These are phyloP conservation scores for Pandemis heparana DNA, from an alignment of 2,888 invertebrate species.

Conservation along the genomic window DNA sequence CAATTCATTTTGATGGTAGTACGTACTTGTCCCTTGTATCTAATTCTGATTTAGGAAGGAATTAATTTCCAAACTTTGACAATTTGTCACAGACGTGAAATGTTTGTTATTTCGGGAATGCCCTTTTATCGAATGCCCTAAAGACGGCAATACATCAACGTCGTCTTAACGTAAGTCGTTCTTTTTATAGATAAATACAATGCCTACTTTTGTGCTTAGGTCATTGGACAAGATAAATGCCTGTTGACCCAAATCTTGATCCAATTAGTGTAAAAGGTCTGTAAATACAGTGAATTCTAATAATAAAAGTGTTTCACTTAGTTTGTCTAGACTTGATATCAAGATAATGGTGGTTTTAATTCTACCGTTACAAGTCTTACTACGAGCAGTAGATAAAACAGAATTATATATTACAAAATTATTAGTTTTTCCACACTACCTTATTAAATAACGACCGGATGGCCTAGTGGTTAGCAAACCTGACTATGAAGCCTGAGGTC, in stretches of 20 bases:
- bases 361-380: neutral
- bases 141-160: conserved; percentile 67
- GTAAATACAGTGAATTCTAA: conserved; percentile 5
- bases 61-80: neutral
- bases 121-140: conserved; percentile 51
- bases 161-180: conserved; percentile 54
- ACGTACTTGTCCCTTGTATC: neutral
- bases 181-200: conserved; percentile 63
- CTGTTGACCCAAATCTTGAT: conserved; percentile 31
- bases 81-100: neutral
- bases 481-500: too few species aligned
- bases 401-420: too few species aligned
- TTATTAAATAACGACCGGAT: too few species aligned
- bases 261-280: conserved; percentile 21
- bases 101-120: conserved; percentile 36
- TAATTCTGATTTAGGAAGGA: neutral
- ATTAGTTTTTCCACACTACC: neutral
- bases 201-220: conserved; percentile 56
- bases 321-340: neutral
- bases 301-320: neutral
- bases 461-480: too few species aligned
- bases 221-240: conserved; percentile 38
- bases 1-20: neutral
- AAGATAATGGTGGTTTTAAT: neutral
- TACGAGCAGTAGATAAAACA: neutral